Evolutionary conservation across 35 echinoderm and acorn worm genomes (phyloP), one percentile per base, ranked within the genome.

Genomic region (Strongylocentrotus purpuratus): DNA sequence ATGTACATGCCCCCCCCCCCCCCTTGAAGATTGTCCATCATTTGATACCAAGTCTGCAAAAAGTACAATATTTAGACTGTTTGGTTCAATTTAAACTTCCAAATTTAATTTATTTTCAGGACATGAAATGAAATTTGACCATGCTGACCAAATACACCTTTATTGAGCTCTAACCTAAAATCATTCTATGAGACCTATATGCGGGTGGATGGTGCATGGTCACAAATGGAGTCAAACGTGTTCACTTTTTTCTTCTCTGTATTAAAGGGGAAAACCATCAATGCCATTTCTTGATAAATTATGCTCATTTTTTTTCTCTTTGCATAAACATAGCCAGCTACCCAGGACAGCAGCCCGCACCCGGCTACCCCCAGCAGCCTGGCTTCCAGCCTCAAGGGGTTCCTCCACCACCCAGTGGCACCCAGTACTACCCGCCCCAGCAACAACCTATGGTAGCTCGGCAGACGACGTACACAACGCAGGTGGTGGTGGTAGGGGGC

Each of bases 401-500:
- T 48, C 85, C 85, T 12, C 47, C 85, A 35, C 91, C 95, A 22
- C 91, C 91, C 11, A 93, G 48, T 31, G 91, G 91, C n/a, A 47
- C 55, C 22, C 46, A 58, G 46, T 96, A 96, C 58, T 86, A 88
- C 88, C 46, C 95, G 0, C 46, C 86, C 20, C 92, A 59, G 22
- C 96, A 94, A 0, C 52, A 88, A 25, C 50, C 50, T 32, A 47
- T 96, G 45, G 91, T 58, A 58, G 91, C 91, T 13, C 91, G 41
- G 31, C 91, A 93, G 48, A 93, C 48, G 1, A 94, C 92, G 45
- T 95, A 86, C 25, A 95, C 96, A 0, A 98, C 96, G 14, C 96
- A 99, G 31, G 94, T 96, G 5, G 97, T 97, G 31, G 86, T 96
- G 92, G 96, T 97, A 45, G 95, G 95, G 0, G 91, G 87, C 8